These are phyloP conservation scores for Mormyrus iriodes DNA, from an alignment of 2,113 vertebrate genomes.

Conservation along the genomic window DNA sequence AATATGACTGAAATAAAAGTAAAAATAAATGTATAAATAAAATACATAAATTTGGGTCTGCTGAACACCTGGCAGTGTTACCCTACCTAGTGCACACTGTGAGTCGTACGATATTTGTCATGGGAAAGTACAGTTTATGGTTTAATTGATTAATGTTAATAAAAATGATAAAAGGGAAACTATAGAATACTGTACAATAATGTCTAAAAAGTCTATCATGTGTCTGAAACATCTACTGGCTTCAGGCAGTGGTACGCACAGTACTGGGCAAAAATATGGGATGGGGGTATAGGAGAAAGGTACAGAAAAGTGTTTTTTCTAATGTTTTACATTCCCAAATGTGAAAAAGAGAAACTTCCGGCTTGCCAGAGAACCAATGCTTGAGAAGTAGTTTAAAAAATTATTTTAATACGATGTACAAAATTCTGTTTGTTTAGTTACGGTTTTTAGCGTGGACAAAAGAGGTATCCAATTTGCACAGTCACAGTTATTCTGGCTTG, in stretches of 20 bases:
- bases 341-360: too few relatives aligned
- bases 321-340: too few relatives aligned
- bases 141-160: neutral
- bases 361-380: too few relatives aligned
- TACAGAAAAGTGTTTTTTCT: too few relatives aligned
- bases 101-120: neutral
- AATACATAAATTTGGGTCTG: neutral
- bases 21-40: neutral
- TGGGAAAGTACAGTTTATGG: neutral
- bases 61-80: neutral
- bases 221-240: neutral
- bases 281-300: neutral
- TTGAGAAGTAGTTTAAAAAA: too few relatives aligned
- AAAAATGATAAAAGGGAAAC: neutral
- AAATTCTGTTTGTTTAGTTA: too few relatives aligned
- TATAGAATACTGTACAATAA: neutral
- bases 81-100: neutral
- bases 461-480: too few relatives aligned
- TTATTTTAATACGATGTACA: too few relatives aligned
- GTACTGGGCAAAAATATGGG: neutral
- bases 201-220: neutral
- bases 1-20: neutral
- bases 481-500: too few relatives aligned
- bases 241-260: neutral
- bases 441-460: too few relatives aligned